phyloP scores from a whole-genome alignment of 2,113 vertebrate species.

The Sorex fumeus region DNA sequence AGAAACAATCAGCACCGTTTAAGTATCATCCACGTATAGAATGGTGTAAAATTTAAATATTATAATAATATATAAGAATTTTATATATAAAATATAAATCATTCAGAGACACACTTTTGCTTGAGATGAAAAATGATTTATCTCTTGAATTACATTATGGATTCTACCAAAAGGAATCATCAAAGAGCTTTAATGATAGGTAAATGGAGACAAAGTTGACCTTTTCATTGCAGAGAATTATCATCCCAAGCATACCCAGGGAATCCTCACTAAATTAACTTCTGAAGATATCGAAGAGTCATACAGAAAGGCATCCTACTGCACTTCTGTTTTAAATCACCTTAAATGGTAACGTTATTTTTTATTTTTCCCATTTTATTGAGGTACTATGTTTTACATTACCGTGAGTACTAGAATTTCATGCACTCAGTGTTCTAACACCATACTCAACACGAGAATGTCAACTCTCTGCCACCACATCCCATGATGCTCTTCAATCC shows the following conservation, averaged over 20 bases:
- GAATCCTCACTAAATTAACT: no score
- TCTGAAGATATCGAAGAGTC: background rate
- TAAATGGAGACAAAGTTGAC: background rate
- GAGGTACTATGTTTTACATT: no score
- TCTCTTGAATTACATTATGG: background rate
- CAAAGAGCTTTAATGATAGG: background rate
- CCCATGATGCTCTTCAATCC: no score
- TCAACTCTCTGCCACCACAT: no score
- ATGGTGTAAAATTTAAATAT: background rate
- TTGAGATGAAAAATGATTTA: background rate
- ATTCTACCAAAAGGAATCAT: background rate
- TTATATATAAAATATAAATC: slow-evolving; percentile 56
- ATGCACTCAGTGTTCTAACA: no score
- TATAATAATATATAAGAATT: slow-evolving; percentile 50
- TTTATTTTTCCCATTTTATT: no score
- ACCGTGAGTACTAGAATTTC: no score
- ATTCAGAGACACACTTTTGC: slow-evolving; percentile 74
- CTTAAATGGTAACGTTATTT: no score
- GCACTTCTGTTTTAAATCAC: background rate
- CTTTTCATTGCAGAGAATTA: background rate
- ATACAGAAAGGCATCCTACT: background rate
- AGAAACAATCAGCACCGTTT: slow-evolving; percentile 39
- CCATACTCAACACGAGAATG: no score
- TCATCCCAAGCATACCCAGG: background rate
- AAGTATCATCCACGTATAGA: background rate